Evolutionary conservation across 2,797 vertebrate genomes (phyloP), one percentile per base, ranked within the genome.

Genomic region (Thalassophryne amazonica): DNA sequence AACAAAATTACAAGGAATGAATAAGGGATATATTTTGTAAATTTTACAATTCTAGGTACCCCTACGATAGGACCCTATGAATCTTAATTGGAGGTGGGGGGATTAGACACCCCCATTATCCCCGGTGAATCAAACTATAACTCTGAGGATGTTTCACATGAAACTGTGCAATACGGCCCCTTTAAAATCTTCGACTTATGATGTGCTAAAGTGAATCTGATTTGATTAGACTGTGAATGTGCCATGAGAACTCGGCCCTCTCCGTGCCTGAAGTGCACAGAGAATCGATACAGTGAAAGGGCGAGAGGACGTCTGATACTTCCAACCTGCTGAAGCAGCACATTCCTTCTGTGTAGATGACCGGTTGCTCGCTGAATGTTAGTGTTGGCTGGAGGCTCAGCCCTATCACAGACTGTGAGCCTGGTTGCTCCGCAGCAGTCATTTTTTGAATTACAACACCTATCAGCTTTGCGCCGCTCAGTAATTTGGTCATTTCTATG

Each of bases 401-500:
- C 53, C 55, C 58, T 61, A 50, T 59, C 22, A 6, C 29, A 71
- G 69, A 61, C 52, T 65, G n/a, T 53, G 65, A 27, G 34, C 29
- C 36, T 19, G 53, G 48, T 49, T 35, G 58, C 60, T 75, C n/a
- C 46, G 29, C 39, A 31, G 53, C 43, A 69, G 63, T 69, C 72
- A n/a, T 60, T 82, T 60, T 82, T 75, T 84, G 80, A 87, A 81
- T 80, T 79, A 86, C 81, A 39, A 63, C 59, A 56, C 37, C 60
- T 48, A 64, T 54, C 76, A 60, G 71, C 63, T 59, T 65, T 29
- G 25, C 37, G 10, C 28, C 36, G 64, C 65, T 64, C 55, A 49
- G 72, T 86, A 87, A 90, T 88, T 78, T 66, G 70, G 73, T 75
- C 50, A 87, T 90, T 89, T 87, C 78, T 84, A 89, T 89, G 86